Evolutionary conservation across 2,113 vertebrate species (phyloP).

Genomic region (Ailuropoda melanoleuca): DNA sequence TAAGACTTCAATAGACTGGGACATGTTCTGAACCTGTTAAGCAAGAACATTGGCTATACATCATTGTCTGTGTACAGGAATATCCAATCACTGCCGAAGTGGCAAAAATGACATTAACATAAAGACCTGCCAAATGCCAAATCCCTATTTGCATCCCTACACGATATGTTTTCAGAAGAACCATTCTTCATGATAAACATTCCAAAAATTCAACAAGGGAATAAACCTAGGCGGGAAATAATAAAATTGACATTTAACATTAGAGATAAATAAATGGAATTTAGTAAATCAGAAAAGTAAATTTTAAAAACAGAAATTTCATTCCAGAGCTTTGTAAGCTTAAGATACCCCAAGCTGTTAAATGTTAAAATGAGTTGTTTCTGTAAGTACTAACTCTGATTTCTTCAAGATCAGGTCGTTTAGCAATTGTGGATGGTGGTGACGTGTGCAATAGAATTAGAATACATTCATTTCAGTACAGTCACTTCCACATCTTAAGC

Average conservation of each 20-base stretch:
- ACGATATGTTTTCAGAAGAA: not conserved
- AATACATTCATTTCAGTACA: not conserved
- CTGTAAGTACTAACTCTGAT: not conserved
- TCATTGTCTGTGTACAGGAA: not conserved
- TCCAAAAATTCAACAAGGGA: not conserved
- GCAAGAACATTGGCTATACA: slow-evolving; percentile 63
- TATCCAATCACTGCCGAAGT: not conserved
- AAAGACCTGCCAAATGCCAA: not conserved
- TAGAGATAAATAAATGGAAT: not conserved
- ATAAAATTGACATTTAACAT: not conserved
- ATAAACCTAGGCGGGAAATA: not conserved
- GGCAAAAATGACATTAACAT: not conserved
- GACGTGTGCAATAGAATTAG: not conserved
- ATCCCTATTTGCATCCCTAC: not conserved
- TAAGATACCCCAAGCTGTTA: not conserved
- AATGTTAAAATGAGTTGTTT: not conserved
- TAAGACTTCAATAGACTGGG: slow-evolving; percentile 98
- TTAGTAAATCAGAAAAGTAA: not conserved
- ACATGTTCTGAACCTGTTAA: slow-evolving; percentile 98
- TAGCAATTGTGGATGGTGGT: not conserved
- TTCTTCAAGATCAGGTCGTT: not conserved
- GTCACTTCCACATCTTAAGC: not conserved
- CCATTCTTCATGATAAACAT: not conserved
- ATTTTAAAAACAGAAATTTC: not conserved
- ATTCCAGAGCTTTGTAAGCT: not conserved